Evolutionary conservation across 2,113 vertebrate species (phyloP), one percentile per base, ranked within the genome.

Genomic region (human): DNA sequence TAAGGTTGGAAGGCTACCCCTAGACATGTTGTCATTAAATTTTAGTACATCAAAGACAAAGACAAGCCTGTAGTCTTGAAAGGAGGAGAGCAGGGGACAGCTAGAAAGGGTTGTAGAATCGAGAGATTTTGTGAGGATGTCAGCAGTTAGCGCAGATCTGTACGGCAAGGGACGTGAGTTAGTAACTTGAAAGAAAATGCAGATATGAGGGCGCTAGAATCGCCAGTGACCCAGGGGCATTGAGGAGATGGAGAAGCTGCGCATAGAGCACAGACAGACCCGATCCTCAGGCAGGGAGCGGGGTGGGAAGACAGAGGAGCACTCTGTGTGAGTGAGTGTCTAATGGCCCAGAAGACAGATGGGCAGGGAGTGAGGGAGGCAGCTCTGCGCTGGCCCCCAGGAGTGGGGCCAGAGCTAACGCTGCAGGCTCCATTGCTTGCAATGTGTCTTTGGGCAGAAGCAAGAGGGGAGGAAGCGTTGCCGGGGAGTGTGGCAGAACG

Each of bases 141-240:
- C 35, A 59, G 7, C 35, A 3, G 2, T 6, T 6, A 8, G 27
- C 13, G 27, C 38, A 59, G 57, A 6, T 6, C 11, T 22, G 18
- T 2, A 12, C 14, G 0, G 0, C 0, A 22, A 14, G n/a, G 72
- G 20, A 14, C 0, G 1, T 0, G 27, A 22, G 35, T 8, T 38
- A 5, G 45, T 3, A 0, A 25, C 3, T 2, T 5, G 27, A 45
- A 35, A 59, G 13, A 10, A 50, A 8, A 5, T 1, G 12, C 27
- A 43, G 81, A 8, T 0, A 3, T 27, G 48, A 14, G 13, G 5
- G 20, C 4, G 1, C 5, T 55, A 73, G 57, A n/a, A 6, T 6
- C 6, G 9, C 3, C 6, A 4, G 3, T 0, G 27, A 16, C 25
- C 64, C 20, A 1, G 0, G 32, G 40, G 2, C n/a, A 25, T 64